These are phyloP conservation scores for Geotrypetes seraphini DNA, from an alignment of 2,797 vertebrate genomes.

Conservation along the genomic window DNA sequence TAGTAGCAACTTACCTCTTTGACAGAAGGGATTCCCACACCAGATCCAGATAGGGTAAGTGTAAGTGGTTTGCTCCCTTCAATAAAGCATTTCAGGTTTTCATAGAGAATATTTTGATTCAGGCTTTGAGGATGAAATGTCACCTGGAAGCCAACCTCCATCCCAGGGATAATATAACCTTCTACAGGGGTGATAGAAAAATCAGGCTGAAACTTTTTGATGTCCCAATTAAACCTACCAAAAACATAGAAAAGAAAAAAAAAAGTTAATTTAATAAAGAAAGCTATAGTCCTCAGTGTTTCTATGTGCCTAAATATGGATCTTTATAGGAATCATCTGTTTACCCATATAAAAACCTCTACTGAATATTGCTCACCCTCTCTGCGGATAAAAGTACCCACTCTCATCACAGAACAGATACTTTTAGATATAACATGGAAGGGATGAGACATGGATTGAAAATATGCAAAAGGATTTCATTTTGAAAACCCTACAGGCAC, in stretches of 20 bases:
- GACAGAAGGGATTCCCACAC: slow-evolving; percentile 37
- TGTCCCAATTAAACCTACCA: slow-evolving; percentile 74
- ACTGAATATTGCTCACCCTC: too few relatives aligned
- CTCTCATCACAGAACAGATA: too few relatives aligned
- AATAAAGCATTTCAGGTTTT: slow-evolving; percentile 63
- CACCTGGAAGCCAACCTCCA: slow-evolving; percentile 58
- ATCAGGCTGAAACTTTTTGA: slow-evolving; percentile 48
- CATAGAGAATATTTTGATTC: slow-evolving; percentile 48
- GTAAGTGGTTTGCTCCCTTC: slow-evolving; percentile 49
- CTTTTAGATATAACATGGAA: too few relatives aligned
- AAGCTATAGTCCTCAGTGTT: not conserved
- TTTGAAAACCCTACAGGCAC: too few relatives aligned
- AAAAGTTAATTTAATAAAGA: not conserved
- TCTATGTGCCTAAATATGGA: too few relatives aligned
- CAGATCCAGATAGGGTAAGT: slow-evolving; percentile 67
- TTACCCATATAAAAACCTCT: too few relatives aligned
- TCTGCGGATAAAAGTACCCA: too few relatives aligned
- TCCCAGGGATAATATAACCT: slow-evolving; percentile 68
- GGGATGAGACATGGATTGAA: too few relatives aligned
- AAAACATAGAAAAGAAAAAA: slow-evolving; percentile 7
- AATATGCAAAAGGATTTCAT: too few relatives aligned
- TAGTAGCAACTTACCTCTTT: slow-evolving; percentile 70
- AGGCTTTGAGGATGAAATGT: slow-evolving; percentile 61
- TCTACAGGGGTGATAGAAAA: slow-evolving; percentile 62
- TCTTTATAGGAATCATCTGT: not conserved